Conservation (phyloP, 2,888 invertebrate genomes). For the Catocala nupta region DNA sequence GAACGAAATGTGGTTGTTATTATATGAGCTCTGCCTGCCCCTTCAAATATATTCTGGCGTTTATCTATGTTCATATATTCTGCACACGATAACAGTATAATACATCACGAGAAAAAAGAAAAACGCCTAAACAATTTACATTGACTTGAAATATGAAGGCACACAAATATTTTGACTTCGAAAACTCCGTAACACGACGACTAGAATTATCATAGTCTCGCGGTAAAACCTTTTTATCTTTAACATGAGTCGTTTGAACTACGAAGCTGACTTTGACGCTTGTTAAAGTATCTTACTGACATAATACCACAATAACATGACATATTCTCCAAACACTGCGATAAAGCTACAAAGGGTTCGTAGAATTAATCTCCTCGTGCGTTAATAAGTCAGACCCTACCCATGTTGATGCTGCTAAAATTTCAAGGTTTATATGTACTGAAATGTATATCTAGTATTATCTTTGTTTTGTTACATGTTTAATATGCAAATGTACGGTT, state of each 20-base stretch:
- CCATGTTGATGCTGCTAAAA: no score
- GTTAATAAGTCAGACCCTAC: constrained; percentile 17
- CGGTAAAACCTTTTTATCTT: background rate
- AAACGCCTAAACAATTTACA: no score
- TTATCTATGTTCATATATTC: no score
- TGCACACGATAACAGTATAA: no score
- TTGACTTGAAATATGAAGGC: no score
- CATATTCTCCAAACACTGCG: constrained; percentile 17
- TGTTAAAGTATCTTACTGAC: constrained; percentile 13
- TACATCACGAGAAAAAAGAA: no score
- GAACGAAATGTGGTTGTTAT: no score
- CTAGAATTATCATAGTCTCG: background rate
- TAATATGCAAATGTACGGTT: constrained; percentile 5
- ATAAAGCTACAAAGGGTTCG: constrained; percentile 11
- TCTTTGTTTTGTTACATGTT: constrained; percentile 10
- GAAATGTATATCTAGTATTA: constrained; percentile 6
- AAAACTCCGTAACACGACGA: background rate
- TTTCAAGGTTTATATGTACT: background rate
- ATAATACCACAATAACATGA: constrained; percentile 12
- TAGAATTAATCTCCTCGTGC: constrained; percentile 20
- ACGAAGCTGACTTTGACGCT: constrained; percentile 13
- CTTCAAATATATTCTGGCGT: no score
- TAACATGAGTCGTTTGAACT: constrained; percentile 5
- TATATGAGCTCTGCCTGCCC: no score
- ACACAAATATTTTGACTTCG: background rate